phyloP scores from a whole-genome alignment of 2,888 invertebrate genomes.

The Catocala nupta region DNA sequence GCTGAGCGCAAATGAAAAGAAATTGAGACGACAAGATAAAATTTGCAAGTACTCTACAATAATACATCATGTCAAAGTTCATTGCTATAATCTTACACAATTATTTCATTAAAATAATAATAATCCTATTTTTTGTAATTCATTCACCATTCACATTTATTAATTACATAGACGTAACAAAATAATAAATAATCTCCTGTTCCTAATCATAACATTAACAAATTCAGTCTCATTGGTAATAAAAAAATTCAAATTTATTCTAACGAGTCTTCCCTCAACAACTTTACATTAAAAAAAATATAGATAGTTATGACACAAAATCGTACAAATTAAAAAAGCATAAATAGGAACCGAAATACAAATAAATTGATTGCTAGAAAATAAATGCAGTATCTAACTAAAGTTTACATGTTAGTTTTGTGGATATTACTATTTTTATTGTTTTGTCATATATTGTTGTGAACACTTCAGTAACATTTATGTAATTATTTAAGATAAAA shows the following conservation, averaged over 20 bases:
- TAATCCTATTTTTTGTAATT: conserved; percentile 44
- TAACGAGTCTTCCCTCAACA: conserved; percentile 76
- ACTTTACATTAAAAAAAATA: conserved; percentile 59
- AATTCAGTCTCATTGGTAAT: conserved; percentile 86
- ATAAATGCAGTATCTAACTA: conserved; percentile 67
- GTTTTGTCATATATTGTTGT: conserved; percentile 25
- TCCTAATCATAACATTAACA: conserved; percentile 77
- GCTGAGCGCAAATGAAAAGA: conserved; percentile 47
- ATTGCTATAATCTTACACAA: conserved; percentile 53
- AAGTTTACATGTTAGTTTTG: conserved; percentile 41
- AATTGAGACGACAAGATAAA: conserved; percentile 46
- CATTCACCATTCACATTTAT: conserved; percentile 47
- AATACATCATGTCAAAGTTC: conserved; percentile 41
- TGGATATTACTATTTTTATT: conserved; percentile 58
- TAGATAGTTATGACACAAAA: conserved; percentile 60
- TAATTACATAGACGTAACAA: conserved; percentile 48
- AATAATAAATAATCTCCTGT: conserved; percentile 80
- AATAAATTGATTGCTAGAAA: conserved; percentile 54
- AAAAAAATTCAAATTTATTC: conserved; percentile 71
- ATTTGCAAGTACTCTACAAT: conserved; percentile 44
- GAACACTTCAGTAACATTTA: background rate
- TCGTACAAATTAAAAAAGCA: conserved; percentile 52
- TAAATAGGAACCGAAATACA: conserved; percentile 58
- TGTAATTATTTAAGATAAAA: conserved; percentile 18
- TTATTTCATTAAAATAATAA: conserved; percentile 41